Conservation (phyloP, 1,140 invertebrate species). For the Ceratina japonica region DNA sequence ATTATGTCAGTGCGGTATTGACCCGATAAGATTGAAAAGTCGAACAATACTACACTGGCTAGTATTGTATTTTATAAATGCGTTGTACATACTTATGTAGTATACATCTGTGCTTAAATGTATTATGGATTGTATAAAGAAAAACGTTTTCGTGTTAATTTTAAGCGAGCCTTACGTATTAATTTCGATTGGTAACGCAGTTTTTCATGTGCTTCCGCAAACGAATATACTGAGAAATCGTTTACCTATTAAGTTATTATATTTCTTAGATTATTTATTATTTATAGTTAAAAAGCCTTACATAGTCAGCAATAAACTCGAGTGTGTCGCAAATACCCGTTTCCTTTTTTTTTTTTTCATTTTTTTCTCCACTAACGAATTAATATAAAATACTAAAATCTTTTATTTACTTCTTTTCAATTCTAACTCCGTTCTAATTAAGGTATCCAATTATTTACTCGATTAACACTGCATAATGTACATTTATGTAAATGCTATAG, state of each 20-base stretch:
- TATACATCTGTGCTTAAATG: conserved; percentile 18
- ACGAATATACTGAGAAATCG: not conserved
- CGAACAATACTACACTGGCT: not conserved
- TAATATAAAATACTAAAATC: no score
- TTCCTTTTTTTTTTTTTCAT: conserved; percentile 14
- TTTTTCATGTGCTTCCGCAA: conserved; percentile 7
- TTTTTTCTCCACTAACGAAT: not conserved
- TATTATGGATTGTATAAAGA: conserved; percentile 43
- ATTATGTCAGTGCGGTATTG: not conserved
- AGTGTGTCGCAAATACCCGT: conserved; percentile 19
- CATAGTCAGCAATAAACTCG: conserved; percentile 32
- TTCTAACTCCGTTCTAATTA: no score
- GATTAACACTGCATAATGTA: no score
- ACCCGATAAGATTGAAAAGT: not conserved
- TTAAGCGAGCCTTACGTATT: not conserved
- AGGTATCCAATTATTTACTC: no score
- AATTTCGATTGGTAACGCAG: conserved; percentile 6
- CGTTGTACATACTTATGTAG: conserved; percentile 36
- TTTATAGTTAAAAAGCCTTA: conserved; percentile 20
- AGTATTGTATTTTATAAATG: conserved; percentile 23
- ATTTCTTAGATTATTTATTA: conserved; percentile 32
- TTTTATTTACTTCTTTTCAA: not conserved
- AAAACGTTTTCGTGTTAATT: conserved; percentile 20
- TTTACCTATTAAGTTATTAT: conserved; percentile 30
- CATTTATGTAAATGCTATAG: no score